These are phyloP conservation scores for Heliconius ismenius DNA, from an alignment of 2,888 invertebrate species.

Conservation along the genomic window DNA sequence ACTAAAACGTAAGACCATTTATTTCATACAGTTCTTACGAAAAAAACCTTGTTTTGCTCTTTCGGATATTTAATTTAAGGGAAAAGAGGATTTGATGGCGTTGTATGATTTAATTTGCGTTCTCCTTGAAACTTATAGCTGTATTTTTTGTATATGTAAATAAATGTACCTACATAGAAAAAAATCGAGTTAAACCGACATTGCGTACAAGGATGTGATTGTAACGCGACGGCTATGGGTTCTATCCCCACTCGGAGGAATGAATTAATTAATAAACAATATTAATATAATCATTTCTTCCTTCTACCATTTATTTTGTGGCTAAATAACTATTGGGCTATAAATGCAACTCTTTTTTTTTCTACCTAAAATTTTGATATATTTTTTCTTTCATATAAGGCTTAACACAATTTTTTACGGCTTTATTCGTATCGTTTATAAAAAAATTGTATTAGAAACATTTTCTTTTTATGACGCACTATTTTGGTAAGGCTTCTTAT, in stretches of 20 bases:
- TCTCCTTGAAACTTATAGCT: not conserved
- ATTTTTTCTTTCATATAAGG: no score
- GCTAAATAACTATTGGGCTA: no score
- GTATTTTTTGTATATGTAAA: not conserved
- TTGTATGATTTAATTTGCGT: slow-evolving; percentile 21
- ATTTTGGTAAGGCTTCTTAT: not conserved
- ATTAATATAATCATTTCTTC: no score
- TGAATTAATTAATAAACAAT: no score
- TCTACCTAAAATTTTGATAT: no score
- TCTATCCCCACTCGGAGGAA: no score
- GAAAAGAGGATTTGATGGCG: slow-evolving; percentile 24
- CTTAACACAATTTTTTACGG: not conserved
- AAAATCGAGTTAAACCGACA: not conserved
- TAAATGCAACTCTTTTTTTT: no score
- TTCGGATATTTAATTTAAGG: slow-evolving; percentile 25
- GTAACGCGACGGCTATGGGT: no score
- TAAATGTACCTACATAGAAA: not conserved
- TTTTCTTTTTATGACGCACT: not conserved
- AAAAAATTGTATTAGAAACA: not conserved
- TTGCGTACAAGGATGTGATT: no score
- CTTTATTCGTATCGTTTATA: not conserved
- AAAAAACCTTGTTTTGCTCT: slow-evolving; percentile 15
- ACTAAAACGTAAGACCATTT: slow-evolving; percentile 25
- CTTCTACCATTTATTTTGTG: no score
- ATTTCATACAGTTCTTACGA: slow-evolving; percentile 17